phyloP scores from a whole-genome alignment of 53 echinoderm and acorn worm genomes.

The Crossaster papposus region DNA sequence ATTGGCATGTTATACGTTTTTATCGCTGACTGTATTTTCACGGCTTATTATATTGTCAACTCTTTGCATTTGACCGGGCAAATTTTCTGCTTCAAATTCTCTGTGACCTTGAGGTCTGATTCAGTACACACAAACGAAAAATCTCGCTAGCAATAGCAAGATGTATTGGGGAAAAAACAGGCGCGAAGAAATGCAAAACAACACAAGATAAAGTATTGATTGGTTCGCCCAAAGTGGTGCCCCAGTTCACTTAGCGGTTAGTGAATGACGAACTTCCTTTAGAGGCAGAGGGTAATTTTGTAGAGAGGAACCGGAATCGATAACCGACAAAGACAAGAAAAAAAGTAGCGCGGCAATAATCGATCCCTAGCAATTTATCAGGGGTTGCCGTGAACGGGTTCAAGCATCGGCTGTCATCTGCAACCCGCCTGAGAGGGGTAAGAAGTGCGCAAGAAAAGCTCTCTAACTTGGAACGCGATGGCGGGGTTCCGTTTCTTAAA shows the following conservation, averaged over 20 bases:
- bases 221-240: slow-evolving; percentile 4
- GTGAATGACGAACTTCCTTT: slow-evolving; percentile 52
- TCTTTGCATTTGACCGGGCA: background rate
- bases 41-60: background rate
- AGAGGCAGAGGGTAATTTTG: slow-evolving; percentile 14
- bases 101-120: background rate
- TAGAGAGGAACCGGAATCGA: slow-evolving; percentile 34
- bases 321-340: slow-evolving; percentile 11
- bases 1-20: no score
- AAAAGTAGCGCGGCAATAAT: slow-evolving; percentile 26
- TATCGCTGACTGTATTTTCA: no score
- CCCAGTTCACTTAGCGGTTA: slow-evolving; percentile 17
- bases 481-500: background rate
- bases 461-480: slow-evolving; percentile 36
- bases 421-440: background rate
- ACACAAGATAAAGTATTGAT: slow-evolving; percentile 41
- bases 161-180: background rate
- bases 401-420: background rate
- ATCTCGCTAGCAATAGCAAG: background rate
- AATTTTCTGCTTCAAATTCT: background rate
- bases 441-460: background rate
- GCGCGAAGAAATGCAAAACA: background rate
- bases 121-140: slow-evolving; percentile 6
- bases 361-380: slow-evolving; percentile 47
- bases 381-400: background rate